Conservation (phyloP, 2,888 invertebrate species). For the Lobophora halterata region DNA sequence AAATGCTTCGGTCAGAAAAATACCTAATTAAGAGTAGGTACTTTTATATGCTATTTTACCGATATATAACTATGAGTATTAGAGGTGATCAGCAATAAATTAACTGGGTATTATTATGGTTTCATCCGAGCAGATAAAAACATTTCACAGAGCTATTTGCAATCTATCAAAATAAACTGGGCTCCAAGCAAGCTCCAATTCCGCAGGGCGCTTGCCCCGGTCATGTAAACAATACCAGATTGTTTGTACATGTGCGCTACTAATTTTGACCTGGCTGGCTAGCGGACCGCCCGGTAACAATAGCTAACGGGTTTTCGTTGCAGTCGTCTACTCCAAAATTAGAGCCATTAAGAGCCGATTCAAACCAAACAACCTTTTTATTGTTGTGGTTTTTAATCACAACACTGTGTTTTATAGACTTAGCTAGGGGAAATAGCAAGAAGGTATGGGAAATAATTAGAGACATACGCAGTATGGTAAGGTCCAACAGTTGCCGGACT, state of each 20-base stretch:
- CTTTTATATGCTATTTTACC: too few species aligned
- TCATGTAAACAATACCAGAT: constrained; percentile 70
- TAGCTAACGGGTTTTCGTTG: constrained; percentile 72
- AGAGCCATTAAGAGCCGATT: constrained; percentile 36
- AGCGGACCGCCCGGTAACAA: constrained; percentile 67
- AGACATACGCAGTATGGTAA: too few species aligned
- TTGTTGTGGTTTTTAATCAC: constrained; percentile 15
- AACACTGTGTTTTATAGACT: constrained; percentile 3
- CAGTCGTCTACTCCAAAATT: constrained; percentile 59
- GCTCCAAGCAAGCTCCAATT: constrained; percentile 33
- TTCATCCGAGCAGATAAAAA: too few species aligned
- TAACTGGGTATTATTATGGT: too few species aligned
- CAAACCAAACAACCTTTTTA: constrained; percentile 14
- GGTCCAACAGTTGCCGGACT: too few species aligned
- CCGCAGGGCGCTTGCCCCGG: constrained; percentile 38
- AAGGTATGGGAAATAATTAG: too few species aligned
- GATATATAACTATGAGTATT: too few species aligned
- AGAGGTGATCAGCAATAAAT: too few species aligned
- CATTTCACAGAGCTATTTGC: constrained; percentile 1
- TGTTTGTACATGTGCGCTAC: constrained; percentile 78
- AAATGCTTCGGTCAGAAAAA: too few species aligned
- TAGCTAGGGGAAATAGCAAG: too few species aligned
- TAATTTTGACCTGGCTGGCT: constrained; percentile 73
- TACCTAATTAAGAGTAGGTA: too few species aligned
- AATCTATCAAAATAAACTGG: constrained; percentile 20